phyloP scores from a whole-genome alignment of 2,888 invertebrate species.

The Pteria penguin region DNA sequence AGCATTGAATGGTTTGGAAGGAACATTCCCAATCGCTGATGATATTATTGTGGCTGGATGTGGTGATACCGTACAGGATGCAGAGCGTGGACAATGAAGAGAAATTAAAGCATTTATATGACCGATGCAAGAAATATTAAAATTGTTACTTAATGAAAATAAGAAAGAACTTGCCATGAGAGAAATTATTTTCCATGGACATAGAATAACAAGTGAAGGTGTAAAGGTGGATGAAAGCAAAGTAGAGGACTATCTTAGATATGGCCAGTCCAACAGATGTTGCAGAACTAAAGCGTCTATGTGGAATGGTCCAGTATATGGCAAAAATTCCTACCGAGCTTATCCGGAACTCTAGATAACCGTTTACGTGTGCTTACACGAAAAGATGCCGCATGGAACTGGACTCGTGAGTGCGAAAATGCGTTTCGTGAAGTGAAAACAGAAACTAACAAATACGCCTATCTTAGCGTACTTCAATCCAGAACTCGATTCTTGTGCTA shows the following conservation, averaged over 20 bases:
- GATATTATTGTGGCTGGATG: constrained; percentile 46
- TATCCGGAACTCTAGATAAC: constrained; percentile 14
- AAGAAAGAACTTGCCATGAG: constrained; percentile 14
- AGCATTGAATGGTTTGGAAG: constrained; percentile 40
- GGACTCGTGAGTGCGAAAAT: constrained; percentile 41
- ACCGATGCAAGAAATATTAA: constrained; percentile 10
- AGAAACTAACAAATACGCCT: constrained; percentile 43
- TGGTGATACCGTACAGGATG: constrained; percentile 33
- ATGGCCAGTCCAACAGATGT: constrained; percentile 48
- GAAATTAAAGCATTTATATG: constrained; percentile 25
- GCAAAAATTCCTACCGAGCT: constrained; percentile 6
- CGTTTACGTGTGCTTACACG: constrained; percentile 35
- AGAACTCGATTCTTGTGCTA: constrained; percentile 42
- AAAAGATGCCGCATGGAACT: constrained; percentile 36
- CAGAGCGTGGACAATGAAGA: constrained; percentile 34
- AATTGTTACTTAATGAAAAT: constrained; percentile 21
- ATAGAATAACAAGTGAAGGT: constrained; percentile 3
- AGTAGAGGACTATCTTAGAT: constrained; percentile 24
- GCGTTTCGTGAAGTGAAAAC: constrained; percentile 48
- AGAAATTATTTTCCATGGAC: constrained; percentile 28
- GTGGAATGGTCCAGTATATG: constrained; percentile 38
- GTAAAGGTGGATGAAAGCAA: constrained; percentile 26
- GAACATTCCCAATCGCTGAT: constrained; percentile 43
- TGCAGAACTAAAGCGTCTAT: constrained; percentile 17
- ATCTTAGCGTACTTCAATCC: constrained; percentile 48